Conservation (phyloP, 2,888 invertebrate genomes). For the Metallyticus violacea region DNA sequence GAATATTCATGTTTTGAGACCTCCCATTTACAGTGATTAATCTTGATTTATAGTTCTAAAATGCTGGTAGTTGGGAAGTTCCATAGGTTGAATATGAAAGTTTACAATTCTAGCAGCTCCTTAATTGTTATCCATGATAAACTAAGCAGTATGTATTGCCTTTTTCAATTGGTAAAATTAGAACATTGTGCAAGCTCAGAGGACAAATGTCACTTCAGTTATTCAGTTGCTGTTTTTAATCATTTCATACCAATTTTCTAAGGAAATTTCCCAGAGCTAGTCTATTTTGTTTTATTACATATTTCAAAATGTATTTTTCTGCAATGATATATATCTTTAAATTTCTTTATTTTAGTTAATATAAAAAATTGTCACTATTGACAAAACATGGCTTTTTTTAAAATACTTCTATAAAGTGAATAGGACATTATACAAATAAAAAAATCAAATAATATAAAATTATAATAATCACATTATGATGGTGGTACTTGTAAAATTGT, state of each 20-base stretch:
- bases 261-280: conserved; percentile 11
- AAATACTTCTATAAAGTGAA: background rate
- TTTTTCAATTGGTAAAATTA: background rate
- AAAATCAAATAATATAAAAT: background rate
- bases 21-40: background rate
- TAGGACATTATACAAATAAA: conserved; percentile 9
- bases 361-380: conserved; percentile 1
- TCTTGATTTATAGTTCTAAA: background rate
- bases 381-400: background rate
- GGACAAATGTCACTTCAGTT: background rate
- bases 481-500: conserved; percentile 4
- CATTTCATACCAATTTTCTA: background rate
- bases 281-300: background rate
- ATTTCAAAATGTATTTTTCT: background rate
- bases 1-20: background rate
- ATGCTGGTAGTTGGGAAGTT: background rate
- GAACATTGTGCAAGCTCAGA: background rate
- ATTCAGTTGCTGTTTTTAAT: background rate
- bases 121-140: background rate
- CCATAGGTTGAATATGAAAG: background rate
- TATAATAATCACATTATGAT: background rate
- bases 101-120: background rate
- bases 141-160: background rate
- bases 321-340: background rate
- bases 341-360: background rate